Base-by-base conservation (phyloP, 2,113 vertebrate genomes). In the Hystrix cristata region DNA sequence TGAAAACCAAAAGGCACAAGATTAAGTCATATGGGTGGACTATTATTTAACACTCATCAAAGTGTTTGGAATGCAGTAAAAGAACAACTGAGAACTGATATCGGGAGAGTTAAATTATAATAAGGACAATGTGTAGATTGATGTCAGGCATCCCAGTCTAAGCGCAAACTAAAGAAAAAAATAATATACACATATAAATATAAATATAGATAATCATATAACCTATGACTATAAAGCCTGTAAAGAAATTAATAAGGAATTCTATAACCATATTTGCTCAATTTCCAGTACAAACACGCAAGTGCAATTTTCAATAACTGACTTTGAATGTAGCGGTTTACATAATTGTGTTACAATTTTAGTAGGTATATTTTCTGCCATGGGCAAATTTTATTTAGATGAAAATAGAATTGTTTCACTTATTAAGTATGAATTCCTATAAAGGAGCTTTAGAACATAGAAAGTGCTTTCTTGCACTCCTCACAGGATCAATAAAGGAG, bases 401-500 rank as follows among this genome's bases (percentile, higher is more conserved):
- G 57, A 78, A 90, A 95, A 71, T 79, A 90, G 55, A 38, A 10
- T 8, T 27, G 4, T n/a, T 91, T 96, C 69, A 84, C 57, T 94
- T 85, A 46, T 69, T 91, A 89, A 67, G 3, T 83, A 31, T 82
- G n/a, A 94, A 55, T 91, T 91, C 11, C 48, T 93, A 43, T 91
- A 62, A 89, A 83, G n/a, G 85, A 88, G 21, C 19, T 89, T 57
- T 57, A 88, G 21, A 74, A 34, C 12, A 4, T 83, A 91, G 23
- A 71, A 76, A 92, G 65, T 62, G 34, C 80, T 91, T 93, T 88
- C 89, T 95, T 92, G 12, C 11, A 95, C 31, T 65, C n/a, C 19
- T 90, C 27, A 16, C 15, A 95, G 93, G 4, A 96, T 65, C 29
- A 93, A 87, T 81, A 83, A 95, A 87, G 51, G 89, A 94, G 85